Base-by-base conservation (phyloP, 2,113 vertebrate species). In the Salvelinus sp. region DNA sequence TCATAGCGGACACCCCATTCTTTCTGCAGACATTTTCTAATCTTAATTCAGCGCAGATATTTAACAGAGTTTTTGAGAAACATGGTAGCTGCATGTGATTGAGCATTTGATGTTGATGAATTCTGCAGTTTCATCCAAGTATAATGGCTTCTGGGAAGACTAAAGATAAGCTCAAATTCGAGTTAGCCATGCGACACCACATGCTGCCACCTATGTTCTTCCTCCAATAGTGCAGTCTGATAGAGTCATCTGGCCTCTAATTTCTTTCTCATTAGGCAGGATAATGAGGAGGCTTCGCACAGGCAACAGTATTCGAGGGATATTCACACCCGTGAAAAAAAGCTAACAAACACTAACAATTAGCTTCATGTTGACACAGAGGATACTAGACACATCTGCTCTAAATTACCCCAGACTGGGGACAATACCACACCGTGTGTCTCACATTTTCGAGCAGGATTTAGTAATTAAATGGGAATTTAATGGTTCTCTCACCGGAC, bases 211-310 rank as follows among this genome's bases (percentile, higher is more conserved):
- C 86, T 90, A 75, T 16, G 9, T 48, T 23, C 80, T 77, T 62
- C 79, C 79, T 78, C 72, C 62, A 38, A 72, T 78, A 88, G 64
- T 78, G 75, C 87, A 86, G 78, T 63, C 77, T 85, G 78, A 18
- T 22, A 64, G 27, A 82, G 76, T 74, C 86, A 88, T 84, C 88
- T 90, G 83, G 79, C 76, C 62, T 70, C 74, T 87, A 83, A 90
- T 92, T 90, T 85, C 83, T 88, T 88, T 84, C 84, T 88, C 87
- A 89, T 92, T 90, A 91, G 86, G 75, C 78, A 76, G 18, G 79
- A 73, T 79, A 88, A 83, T 83, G 85, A 91, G 44, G 44, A 68
- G 66, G 12, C 66, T 28, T 66, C 18, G 18, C 30, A 16, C 28
- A 18, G 6, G 66, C 66, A 68, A 33, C 30, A 33, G 30, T 68